Base-by-base conservation (phyloP, 2,113 vertebrate genomes). In the Rana temporaria region DNA sequence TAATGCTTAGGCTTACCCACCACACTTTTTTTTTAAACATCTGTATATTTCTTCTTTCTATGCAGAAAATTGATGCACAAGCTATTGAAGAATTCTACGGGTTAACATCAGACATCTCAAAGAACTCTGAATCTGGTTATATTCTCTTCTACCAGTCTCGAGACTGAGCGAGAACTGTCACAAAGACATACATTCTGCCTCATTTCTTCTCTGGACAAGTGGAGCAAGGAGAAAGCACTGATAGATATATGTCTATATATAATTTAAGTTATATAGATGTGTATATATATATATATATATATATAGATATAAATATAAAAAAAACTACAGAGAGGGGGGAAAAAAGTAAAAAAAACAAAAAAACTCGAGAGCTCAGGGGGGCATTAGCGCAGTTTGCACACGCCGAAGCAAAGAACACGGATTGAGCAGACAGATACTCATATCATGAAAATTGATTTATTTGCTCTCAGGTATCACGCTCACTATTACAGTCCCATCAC, bases 51-150 rank as follows among this genome's bases (percentile, higher is more conserved):
- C 12, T 20, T 69, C 20, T 79, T 86, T 24, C 75, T 62, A 48
- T 38, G 0, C 88, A 95, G 94, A 95, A 95, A 91, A 95, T 95
- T 83, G 94, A 95, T 90, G 94, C 94, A 89, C 94, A 95, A 92
- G 94, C 94, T 89, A 95, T 95, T 88, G 94, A 95, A 92, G 94
- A 95, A 90, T 95, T 95, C 92, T 95, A 95, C 84, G 94, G 94
- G 89, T 93, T 95, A 89, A 95, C 94, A 19, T 94, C 94, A 60
- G 94, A 95, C 86, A 94, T 94, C 90, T 95, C 94, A 56, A 95
- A 95, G 90, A 95, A 94, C 92, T 95, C 94, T 34, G 94, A 95
- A 82, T 95, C 94, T 86, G 94, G 94, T 80, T 95, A 95, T 91
- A 95, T 95, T 85, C 94, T 95, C 88, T 95, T 95, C 90, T 95